Evolutionary conservation across 2,797 vertebrate genomes (phyloP).

Genomic region (Serranus cabrilla): DNA sequence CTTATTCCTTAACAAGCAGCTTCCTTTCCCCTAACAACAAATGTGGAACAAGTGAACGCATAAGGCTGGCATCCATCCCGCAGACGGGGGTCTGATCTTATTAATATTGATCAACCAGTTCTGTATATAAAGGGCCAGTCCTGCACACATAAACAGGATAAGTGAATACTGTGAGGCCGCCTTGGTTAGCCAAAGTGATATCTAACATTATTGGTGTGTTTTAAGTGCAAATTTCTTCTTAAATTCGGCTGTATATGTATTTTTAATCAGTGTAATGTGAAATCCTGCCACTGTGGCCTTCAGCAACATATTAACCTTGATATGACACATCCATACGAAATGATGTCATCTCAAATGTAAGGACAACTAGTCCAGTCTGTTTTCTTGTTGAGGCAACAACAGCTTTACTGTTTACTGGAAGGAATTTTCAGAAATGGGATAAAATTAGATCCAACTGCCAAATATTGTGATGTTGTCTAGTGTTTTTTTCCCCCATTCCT

Average conservation of each 20-base stretch:
- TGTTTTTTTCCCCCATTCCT: no score
- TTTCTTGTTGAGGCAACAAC: slow-evolving; percentile 1
- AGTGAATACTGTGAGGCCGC: background rate
- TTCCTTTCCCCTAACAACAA: slow-evolving; percentile 20
- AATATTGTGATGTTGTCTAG: background rate
- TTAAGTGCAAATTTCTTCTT: background rate
- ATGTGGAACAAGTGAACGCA: slow-evolving; percentile 41
- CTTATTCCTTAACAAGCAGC: slow-evolving; percentile 19
- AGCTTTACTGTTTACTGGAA: background rate
- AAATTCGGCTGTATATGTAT: background rate
- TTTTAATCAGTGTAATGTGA: slow-evolving; percentile 9
- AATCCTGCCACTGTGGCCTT: background rate
- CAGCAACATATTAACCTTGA: background rate
- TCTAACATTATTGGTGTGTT: background rate
- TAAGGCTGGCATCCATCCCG: slow-evolving; percentile 31
- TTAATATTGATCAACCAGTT: slow-evolving; percentile 63
- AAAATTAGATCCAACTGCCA: background rate
- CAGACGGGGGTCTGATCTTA: slow-evolving; percentile 45
- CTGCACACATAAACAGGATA: slow-evolving; percentile 15
- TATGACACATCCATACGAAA: background rate
- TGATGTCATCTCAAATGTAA: background rate
- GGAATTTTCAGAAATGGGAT: background rate
- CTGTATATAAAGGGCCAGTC: slow-evolving; percentile 37
- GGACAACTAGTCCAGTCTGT: background rate
- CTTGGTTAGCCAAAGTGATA: background rate